Conservation (phyloP, 2,888 invertebrate species). For the Pyrocoelia pectoralis region DNA sequence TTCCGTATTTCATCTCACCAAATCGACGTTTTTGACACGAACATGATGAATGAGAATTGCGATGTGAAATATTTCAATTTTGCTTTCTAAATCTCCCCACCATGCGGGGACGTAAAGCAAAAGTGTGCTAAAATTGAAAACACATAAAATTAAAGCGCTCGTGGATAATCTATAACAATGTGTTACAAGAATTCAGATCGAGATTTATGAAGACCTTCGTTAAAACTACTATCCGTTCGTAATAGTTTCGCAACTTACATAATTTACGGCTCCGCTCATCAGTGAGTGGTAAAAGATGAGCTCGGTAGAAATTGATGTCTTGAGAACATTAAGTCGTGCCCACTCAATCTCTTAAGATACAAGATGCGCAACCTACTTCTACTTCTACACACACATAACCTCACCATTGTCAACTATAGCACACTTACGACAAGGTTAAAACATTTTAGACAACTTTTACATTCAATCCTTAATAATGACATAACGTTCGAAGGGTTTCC, state of each 20-base stretch:
- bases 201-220: slow-evolving; percentile 30
- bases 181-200: not conserved
- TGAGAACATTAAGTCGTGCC: slow-evolving; percentile 40
- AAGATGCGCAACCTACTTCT: slow-evolving; percentile 42
- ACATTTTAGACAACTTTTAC: not conserved
- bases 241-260: slow-evolving; percentile 32
- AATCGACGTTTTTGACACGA: too few relatives aligned
- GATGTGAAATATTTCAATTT: too few relatives aligned
- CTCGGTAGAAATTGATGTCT: slow-evolving; percentile 39
- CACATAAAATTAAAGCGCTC: too few relatives aligned
- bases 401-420: slow-evolving; percentile 32
- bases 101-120: too few relatives aligned
- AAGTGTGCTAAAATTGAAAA: too few relatives aligned
- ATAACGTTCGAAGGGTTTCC: not conserved
- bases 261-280: slow-evolving; percentile 27
- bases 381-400: slow-evolving; percentile 26
- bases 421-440: slow-evolving; percentile 15
- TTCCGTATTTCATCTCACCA: too few relatives aligned
- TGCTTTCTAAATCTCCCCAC: too few relatives aligned
- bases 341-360: slow-evolving; percentile 36
- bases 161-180: too few relatives aligned
- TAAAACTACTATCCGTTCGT: slow-evolving; percentile 25
- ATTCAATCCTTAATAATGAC: not conserved
- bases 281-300: slow-evolving; percentile 38
- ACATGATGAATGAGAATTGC: too few relatives aligned